Evolutionary conservation across 2,797 vertebrate genomes (phyloP).

Genomic region (Molossus alvarezi): DNA sequence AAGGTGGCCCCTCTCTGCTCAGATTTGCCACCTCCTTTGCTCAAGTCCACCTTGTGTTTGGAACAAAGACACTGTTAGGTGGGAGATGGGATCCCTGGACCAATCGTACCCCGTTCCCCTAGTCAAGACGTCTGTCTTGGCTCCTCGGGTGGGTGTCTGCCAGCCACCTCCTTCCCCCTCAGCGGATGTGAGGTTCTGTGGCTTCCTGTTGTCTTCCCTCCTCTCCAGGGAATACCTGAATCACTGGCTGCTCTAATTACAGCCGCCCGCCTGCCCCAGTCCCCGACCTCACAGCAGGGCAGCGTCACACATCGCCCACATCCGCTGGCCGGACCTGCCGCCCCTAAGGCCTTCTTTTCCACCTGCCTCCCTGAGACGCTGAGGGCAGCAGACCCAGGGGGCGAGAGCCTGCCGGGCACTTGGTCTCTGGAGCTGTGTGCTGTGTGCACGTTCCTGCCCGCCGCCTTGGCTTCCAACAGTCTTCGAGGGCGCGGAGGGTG

Average conservation of each 20-base stretch:
- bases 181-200: not conserved
- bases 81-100: too few species aligned
- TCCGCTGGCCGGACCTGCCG: not conserved
- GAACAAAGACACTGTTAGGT: not conserved
- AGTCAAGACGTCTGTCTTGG: not conserved
- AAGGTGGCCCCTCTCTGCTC: not conserved
- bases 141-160: not conserved
- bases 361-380: not conserved
- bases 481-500: not conserved
- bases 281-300: not conserved
- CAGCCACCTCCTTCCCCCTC: not conserved
- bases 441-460: not conserved
- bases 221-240: constrained; percentile 49
- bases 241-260: constrained; percentile 65
- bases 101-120: not conserved
- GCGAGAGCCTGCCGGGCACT: accelerated
- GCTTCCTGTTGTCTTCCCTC: constrained; percentile 50
- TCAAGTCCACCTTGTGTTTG: not conserved
- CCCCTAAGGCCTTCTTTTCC: not conserved
- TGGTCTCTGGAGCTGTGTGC: not conserved
- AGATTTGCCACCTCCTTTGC: not conserved
- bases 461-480: not conserved
- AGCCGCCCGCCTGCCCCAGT: not conserved
- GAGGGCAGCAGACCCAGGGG: not conserved
- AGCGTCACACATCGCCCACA: not conserved